Evolutionary conservation across 2,113 vertebrate genomes (phyloP).

Genomic region (Lanius collurio): DNA sequence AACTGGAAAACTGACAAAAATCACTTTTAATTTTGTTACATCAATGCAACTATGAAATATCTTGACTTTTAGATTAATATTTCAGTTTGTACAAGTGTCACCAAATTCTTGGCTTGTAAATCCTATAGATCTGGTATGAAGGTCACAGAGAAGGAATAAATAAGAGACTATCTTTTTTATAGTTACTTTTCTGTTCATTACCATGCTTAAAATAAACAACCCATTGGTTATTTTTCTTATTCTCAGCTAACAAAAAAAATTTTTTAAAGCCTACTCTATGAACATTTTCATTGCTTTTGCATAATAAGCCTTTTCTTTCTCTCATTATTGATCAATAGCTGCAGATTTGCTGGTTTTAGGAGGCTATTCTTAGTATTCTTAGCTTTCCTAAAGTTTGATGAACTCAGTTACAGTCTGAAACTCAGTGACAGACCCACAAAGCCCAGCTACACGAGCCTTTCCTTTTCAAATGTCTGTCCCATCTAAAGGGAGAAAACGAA

Average conservation of each 20-base stretch:
- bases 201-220: neutral
- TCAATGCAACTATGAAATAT: neutral
- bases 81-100: neutral
- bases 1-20: neutral
- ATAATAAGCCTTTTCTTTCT: neutral
- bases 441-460: neutral
- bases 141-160: neutral
- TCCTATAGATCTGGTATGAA: neutral
- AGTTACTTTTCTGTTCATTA: neutral
- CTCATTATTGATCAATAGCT: neutral
- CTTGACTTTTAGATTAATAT: neutral
- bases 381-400: neutral
- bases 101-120: neutral
- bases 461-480: neutral
- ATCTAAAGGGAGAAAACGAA: neutral
- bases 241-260: neutral
- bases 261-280: neutral
- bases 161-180: neutral
- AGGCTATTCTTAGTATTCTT: neutral
- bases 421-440: neutral
- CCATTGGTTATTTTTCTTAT: neutral
- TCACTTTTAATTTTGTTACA: neutral
- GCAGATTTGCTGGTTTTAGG: neutral
- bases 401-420: neutral
- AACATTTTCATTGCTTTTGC: neutral